Conservation (phyloP, 1,140 invertebrate species). For the Leptinotarsa undecemlineata region DNA sequence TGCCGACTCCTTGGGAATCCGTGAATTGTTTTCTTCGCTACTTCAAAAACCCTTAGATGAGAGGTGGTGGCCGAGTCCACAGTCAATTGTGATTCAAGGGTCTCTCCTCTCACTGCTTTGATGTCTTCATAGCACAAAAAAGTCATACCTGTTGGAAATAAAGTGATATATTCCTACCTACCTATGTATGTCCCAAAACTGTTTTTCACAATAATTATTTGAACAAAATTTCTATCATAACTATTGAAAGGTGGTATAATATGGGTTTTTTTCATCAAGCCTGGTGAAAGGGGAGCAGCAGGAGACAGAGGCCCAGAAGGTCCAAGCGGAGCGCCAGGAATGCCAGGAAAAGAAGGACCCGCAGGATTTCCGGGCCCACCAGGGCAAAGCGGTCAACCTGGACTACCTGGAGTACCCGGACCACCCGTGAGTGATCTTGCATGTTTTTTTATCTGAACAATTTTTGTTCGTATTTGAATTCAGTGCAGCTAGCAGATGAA, state of each 20-base stretch:
- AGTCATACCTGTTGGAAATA: constrained; percentile 4
- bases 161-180: background rate
- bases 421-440: constrained; percentile 35
- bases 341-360: constrained; percentile 54
- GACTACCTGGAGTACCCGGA: constrained; percentile 57
- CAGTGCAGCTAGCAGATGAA: too few species aligned
- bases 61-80: too few species aligned
- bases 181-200: too few species aligned
- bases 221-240: background rate
- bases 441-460: too few species aligned
- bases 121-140: too few species aligned
- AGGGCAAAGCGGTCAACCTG: constrained; percentile 54
- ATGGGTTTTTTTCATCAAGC: constrained; percentile 33
- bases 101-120: too few species aligned
- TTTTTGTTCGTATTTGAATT: too few species aligned
- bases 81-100: too few species aligned
- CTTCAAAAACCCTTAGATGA: too few species aligned
- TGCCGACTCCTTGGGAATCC: too few species aligned
- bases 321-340: constrained; percentile 54
- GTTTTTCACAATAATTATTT: too few species aligned
- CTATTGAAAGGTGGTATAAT: background rate
- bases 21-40: too few species aligned
- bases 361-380: constrained; percentile 50
- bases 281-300: constrained; percentile 48
- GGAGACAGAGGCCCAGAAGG: constrained; percentile 50